These are phyloP conservation scores for Manis pentadactyla DNA, from an alignment of 2,797 vertebrate genomes.

Conservation along the genomic window DNA sequence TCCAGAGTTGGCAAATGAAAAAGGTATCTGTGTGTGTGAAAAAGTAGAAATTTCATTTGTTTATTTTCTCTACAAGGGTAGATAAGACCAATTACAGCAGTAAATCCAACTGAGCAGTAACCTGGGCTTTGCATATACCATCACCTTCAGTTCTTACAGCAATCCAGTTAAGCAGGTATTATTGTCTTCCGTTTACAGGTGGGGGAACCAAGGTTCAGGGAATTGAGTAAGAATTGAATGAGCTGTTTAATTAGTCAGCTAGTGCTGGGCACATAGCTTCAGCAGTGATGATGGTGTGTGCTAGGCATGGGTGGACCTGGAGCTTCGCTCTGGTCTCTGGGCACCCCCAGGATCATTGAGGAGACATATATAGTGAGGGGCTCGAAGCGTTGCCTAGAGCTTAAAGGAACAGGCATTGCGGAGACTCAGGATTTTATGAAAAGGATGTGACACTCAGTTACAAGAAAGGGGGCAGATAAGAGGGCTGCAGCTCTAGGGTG, in stretches of 20 bases:
- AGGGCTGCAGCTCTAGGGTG: neutral
- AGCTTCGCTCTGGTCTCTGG: neutral
- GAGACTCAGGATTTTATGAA: neutral
- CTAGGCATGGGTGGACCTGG: rapidly evolving
- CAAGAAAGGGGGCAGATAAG: neutral
- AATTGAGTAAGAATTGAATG: neutral
- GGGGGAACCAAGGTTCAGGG: neutral
- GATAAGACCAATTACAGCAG: neutral
- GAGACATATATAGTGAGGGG: neutral
- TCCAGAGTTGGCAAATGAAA: neutral
- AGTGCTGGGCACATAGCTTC: neutral
- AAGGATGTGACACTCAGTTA: neutral
- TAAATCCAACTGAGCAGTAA: neutral
- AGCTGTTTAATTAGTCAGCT: neutral
- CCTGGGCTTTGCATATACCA: neutral
- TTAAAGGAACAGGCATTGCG: neutral
- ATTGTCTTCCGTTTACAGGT: neutral
- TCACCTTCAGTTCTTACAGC: neutral
- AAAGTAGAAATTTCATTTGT: neutral
- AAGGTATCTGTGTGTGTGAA: neutral
- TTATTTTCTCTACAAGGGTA: neutral
- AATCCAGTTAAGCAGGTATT: neutral
- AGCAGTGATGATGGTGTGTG: rapidly evolving
- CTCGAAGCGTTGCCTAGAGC: neutral
- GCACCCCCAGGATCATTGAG: neutral